Evolutionary conservation across 2,113 vertebrate genomes (phyloP), one percentile per base, ranked within the genome.

Genomic region (Nothoprocta pentlandii): DNA sequence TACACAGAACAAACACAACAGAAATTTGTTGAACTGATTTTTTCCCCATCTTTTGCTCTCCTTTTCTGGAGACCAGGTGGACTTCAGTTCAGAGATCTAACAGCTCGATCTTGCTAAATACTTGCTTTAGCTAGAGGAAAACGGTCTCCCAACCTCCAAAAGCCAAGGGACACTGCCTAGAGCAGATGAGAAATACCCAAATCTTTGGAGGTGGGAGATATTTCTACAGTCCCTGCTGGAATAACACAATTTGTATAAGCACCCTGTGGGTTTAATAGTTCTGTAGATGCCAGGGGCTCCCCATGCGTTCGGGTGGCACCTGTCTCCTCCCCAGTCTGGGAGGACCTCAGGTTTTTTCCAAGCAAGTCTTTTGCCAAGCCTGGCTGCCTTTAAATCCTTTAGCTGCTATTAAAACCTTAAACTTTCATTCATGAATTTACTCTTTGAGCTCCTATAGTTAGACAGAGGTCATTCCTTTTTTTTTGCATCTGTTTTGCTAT

Each of bases 21-120:
- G 14, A 74, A 90, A 74, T 25, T 59, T 44, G 62, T 19, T 23
- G 2, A 83, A 87, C n/a, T 16, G 14, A 13, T 77, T 62, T 30
- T 76, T 54, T 54, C 64, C 61, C 34, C 10, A 53, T 73, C 58
- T 53, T 32, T 23, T 39, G 34, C 26, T 68, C 42, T 42, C 51
- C 69, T 84, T 67, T 19, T 68, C 79, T 82, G 67, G 67, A 91
- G 47, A 80, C 62, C 70, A 92, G 90, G 85, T 87, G 75, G 67
- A 85, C 59, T 58, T 79, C 25, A 85, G 61, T 34, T 46, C 46
- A 34, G 51, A 71, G 19, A 6, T 59, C 12, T 26, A 34, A 75
- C 42, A 49, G 49, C 21, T 49, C 49, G 2, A 23, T 49, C 41
- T 30, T 34, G 41, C 36, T 25, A 34, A 56, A 71, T 2, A 2